Conservation (phyloP, 2,113 vertebrate species). For the Saguinus midas region DNA sequence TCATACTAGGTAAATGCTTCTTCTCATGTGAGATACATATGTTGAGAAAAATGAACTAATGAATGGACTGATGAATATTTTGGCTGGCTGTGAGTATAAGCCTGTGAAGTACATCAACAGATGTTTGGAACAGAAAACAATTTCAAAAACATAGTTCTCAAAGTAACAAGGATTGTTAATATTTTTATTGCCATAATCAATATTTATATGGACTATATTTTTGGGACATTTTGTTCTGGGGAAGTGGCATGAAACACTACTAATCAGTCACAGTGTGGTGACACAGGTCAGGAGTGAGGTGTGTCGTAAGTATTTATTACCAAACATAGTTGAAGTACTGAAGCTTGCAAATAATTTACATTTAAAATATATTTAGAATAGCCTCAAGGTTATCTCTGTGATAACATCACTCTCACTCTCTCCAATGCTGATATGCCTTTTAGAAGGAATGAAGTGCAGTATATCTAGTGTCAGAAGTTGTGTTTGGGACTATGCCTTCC, state of each 20-base stretch:
- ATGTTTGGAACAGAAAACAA: not conserved
- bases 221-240: not conserved
- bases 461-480: not conserved
- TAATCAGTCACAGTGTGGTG: not conserved
- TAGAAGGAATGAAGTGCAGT: not conserved
- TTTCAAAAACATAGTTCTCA: not conserved
- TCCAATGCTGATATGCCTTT: not conserved
- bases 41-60: not conserved
- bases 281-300: not conserved
- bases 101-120: not conserved
- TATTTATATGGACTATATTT: not conserved
- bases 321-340: not conserved
- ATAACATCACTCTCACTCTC: constrained; percentile 20
- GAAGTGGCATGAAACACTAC: not conserved
- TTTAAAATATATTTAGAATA: constrained; percentile 51
- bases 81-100: not conserved
- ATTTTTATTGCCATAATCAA: not conserved
- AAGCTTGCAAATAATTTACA: constrained; percentile 9
- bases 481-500: not conserved
- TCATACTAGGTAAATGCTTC: not conserved
- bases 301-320: not conserved
- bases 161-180: not conserved
- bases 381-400: not conserved
- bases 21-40: not conserved
- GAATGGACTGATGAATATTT: not conserved